phyloP scores from a whole-genome alignment of 1,140 invertebrate genomes.

The Conus betulinus region DNA sequence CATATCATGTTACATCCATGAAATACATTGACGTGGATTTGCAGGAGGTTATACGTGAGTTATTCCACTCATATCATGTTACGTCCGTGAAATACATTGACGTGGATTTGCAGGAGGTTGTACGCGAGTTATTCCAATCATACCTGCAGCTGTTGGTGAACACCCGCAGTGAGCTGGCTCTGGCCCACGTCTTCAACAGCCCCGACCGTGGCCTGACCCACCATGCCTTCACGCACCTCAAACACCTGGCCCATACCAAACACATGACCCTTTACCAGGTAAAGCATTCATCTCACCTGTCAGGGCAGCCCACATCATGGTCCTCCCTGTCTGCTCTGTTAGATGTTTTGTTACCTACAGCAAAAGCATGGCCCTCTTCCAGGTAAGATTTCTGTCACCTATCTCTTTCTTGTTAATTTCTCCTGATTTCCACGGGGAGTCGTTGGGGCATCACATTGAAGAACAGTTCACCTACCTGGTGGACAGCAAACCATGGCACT shows the following conservation, averaged over 20 bases:
- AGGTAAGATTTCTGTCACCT: not conserved
- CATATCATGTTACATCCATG: slow-evolving; percentile 47
- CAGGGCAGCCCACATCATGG: too few relatives aligned
- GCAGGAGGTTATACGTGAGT: slow-evolving; percentile 64
- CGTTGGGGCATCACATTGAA: too few relatives aligned
- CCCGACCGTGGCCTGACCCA: slow-evolving; percentile 73
- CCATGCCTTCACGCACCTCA: slow-evolving; percentile 73
- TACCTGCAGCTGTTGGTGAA: slow-evolving; percentile 74
- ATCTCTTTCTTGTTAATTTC: too few relatives aligned
- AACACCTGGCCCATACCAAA: slow-evolving; percentile 65
- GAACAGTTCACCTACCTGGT: too few relatives aligned
- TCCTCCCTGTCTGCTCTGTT: too few relatives aligned
- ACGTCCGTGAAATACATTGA: not conserved
- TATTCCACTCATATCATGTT: slow-evolving; percentile 61
- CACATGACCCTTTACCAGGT: slow-evolving; percentile 76
- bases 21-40: not conserved
- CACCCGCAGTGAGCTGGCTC: slow-evolving; percentile 71
- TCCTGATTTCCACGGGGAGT: too few relatives aligned
- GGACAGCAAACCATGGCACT: too few relatives aligned
- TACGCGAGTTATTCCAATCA: slow-evolving; percentile 59
- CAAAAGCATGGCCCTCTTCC: not conserved
- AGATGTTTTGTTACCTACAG: not conserved
- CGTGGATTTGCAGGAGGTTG: slow-evolving; percentile 55
- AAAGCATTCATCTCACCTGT: too few relatives aligned
- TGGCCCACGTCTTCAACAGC: slow-evolving; percentile 72